Percentiles rank a stretch among this genome's conserved stretches.
phyloP scores from a whole-genome alignment of 1,140 invertebrate species.

The Aplysia californica region DNA sequence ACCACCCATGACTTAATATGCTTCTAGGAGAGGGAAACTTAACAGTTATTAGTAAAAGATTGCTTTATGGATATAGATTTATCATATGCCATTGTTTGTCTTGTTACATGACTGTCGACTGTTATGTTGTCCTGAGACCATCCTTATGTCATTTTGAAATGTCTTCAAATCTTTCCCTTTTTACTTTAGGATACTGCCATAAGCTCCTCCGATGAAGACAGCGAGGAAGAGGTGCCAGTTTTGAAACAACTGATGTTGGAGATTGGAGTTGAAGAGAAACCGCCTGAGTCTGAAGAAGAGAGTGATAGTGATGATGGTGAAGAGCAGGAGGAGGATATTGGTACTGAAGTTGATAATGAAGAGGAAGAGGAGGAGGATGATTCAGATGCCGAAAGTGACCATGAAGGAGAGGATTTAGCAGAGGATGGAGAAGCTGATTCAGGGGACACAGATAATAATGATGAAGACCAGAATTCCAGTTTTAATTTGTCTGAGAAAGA shows the following conservation, averaged over 20 bases:
- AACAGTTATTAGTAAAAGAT: no score
- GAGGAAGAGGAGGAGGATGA: slow-evolving; percentile 36
- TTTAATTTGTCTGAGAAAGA: no score
- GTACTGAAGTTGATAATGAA: slow-evolving; percentile 20
- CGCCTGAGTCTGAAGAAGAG: background rate
- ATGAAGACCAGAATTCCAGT: no score
- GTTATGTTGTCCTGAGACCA: no score
- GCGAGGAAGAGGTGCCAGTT: slow-evolving; percentile 15
- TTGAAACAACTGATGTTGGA: slow-evolving; percentile 19
- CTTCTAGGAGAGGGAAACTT: no score
- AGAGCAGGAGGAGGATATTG: slow-evolving; percentile 2
- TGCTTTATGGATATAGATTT: no score
- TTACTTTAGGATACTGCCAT: background rate
- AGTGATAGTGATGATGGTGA: slow-evolving; percentile 35
- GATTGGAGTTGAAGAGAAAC: slow-evolving; percentile 14
- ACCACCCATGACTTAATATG: no score
- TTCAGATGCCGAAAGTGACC: no score
- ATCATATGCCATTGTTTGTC: no score
- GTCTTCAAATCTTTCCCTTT: background rate
- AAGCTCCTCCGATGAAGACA: slow-evolving; percentile 9
- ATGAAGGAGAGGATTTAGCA: no score
- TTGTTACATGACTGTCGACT: no score
- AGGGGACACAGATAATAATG: slow-evolving; percentile 28
- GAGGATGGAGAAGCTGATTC: background rate
- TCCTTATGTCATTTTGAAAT: no score